Conservation (phyloP, 92 coral and sea anemone genomes). For the Nematostella vectensis region DNA sequence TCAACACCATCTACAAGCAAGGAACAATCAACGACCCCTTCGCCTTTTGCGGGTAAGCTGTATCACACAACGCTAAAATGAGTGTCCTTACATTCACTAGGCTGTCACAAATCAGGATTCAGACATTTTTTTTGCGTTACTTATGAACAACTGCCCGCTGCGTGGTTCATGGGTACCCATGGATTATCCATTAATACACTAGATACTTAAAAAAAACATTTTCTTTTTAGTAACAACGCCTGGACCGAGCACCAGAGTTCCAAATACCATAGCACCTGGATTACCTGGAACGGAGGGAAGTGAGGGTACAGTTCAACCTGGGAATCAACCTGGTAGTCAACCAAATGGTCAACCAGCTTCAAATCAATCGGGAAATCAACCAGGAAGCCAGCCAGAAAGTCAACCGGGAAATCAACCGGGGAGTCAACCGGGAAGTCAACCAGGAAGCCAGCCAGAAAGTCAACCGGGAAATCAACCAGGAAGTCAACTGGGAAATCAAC, state of each 20-base stretch:
- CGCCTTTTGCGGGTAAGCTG: conserved; percentile 16
- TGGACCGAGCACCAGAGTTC: too few relatives aligned
- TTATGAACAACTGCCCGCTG: too few relatives aligned
- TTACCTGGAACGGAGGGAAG: too few relatives aligned
- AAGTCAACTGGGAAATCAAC: conserved; percentile 2
- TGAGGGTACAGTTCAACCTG: conserved; percentile 10
- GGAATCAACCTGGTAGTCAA: conserved; percentile 1
- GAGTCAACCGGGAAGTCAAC: conserved; percentile 6
- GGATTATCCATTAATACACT: too few relatives aligned
- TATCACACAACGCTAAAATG: too few relatives aligned
- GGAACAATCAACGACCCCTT: conserved; percentile 1
- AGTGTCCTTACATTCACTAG: too few relatives aligned
- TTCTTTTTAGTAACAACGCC: too few relatives aligned
- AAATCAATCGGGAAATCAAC: conserved; percentile 2
- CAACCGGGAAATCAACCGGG: conserved; percentile 1
- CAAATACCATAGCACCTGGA: too few relatives aligned
- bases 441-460: conserved; percentile 8
- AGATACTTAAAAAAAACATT: too few relatives aligned
- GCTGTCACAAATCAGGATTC: too few relatives aligned
- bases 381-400: background rate
- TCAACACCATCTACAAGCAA: conserved; percentile 14
- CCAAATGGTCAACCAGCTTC: background rate
- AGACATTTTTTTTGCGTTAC: too few relatives aligned
- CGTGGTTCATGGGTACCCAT: too few relatives aligned
- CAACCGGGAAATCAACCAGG: background rate